Evolutionary conservation across 2,888 invertebrate genomes (phyloP), one percentile per base, ranked within the genome.

Genomic region (Thysanoteuthis rhombus): DNA sequence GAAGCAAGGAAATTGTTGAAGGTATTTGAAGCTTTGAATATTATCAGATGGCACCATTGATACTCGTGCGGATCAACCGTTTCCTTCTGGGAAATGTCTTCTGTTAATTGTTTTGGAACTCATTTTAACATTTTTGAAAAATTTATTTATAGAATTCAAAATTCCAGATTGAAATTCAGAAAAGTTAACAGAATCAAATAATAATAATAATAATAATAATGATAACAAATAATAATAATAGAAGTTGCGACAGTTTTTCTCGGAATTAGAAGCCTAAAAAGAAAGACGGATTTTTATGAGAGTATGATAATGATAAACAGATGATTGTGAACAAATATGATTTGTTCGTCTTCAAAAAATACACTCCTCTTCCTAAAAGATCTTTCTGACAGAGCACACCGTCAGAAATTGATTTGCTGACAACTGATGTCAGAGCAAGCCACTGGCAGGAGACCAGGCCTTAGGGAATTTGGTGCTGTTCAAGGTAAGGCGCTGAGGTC

Each of bases 401-500:
- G n/a, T 75, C 75, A n/a, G 75, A 75, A 75, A 75, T 16, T 36
- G n/a, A 75, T 75, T 36, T 75, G 75, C 19, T 75, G 75, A 36
- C n/a, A n/a, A 75, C 16, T 75, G 75, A 75, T 36, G n/a, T 75
- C 75, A 36, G 75, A 36, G 75, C 75, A 75, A 75, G 75, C n/a
- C n/a, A 36, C 75, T 75, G 16, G 75, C n/a, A 75, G 36, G 75
- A 36, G n/a, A 92, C 42, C 45, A 42, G 42, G 47, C 32, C 42
- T 36, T 16, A 19, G 40, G 22, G 19, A 47, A 94, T 25, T 45
- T 58, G 45, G 38, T 75, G 42, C 52, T 38, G 5, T 94, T 95
- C 94, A 96, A 25, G 96, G 96, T 38, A 97, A 94, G 94, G 96
- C 96, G 39, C 96, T 94, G 58, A 97, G 94, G 94, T 96, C 96